Evolutionary conservation across 2,113 vertebrate genomes (phyloP).

Genomic region (Oreochromis niloticus): DNA sequence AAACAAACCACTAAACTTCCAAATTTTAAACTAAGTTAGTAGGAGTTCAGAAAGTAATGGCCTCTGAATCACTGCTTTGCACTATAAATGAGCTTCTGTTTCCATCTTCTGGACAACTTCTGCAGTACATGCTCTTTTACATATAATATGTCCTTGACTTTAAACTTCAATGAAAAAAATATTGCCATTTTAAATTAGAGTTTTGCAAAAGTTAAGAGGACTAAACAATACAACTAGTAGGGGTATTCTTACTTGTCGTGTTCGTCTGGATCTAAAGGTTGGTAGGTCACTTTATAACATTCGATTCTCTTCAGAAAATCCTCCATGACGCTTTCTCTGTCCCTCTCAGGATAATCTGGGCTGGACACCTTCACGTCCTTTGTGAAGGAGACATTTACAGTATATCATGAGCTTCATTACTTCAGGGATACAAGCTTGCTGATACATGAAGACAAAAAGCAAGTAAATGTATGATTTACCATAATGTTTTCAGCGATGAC

Average conservation of each 20-base stretch:
- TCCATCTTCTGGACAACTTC: conserved; percentile 35
- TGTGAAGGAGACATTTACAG: neutral
- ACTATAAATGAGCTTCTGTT: neutral
- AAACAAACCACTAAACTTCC: neutral
- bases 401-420: neutral
- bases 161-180: neutral
- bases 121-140: neutral
- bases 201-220: neutral
- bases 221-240: neutral
- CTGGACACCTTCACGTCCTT: conserved; percentile 98
- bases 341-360: conserved; percentile 89
- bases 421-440: neutral
- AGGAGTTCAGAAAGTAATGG: neutral
- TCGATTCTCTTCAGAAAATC: conserved; percentile 97
- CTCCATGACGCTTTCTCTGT: conserved; percentile 91
- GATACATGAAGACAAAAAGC: neutral
- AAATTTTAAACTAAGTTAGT: neutral
- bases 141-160: neutral
- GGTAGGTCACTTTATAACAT: conserved; percentile 95
- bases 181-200: neutral
- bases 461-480: conserved; percentile 45
- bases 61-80: neutral
- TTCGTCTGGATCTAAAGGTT: conserved; percentile 86
- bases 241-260: conserved; percentile 84
- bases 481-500: conserved; percentile 75